A percentile compares a stretch with the other conserved stretches of the same genome.
Evolutionary conservation across 2,113 vertebrate genomes (phyloP).

Genomic region (Scopus umbretta): DNA sequence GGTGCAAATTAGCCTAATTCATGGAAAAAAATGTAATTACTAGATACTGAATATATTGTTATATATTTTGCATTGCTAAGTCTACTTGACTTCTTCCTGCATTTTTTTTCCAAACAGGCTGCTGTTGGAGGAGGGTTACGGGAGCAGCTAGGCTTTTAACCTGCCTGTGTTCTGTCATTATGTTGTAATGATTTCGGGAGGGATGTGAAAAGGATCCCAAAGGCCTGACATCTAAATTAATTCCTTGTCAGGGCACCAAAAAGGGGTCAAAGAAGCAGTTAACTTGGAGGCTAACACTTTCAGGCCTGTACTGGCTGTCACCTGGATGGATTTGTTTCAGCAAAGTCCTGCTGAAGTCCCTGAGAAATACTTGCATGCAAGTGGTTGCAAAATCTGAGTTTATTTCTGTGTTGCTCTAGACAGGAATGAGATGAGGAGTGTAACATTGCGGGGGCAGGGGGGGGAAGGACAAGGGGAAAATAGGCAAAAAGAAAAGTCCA

Average conservation of each 20-base stretch:
- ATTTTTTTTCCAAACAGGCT: neutral
- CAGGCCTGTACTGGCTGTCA: neutral
- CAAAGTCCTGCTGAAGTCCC: neutral
- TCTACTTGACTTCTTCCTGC: neutral
- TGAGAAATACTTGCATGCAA: neutral
- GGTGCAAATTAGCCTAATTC: neutral
- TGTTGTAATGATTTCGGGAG: constrained; percentile 16
- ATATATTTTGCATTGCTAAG: neutral
- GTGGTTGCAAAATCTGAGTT: neutral
- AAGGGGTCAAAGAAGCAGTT: neutral
- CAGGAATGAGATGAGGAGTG: neutral
- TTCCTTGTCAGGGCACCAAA: neutral
- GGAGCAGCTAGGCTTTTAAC: constrained; percentile 1
- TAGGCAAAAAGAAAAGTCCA: neutral
- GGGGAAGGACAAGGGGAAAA: neutral
- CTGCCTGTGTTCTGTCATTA: neutral
- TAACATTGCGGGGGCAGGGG: neutral
- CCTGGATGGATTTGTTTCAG: neutral
- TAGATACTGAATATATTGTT: neutral
- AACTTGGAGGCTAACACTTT: neutral
- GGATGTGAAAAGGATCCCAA: neutral
- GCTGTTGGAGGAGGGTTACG: neutral
- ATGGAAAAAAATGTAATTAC: neutral
- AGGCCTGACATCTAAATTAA: constrained; percentile 6
- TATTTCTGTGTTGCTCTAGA: neutral